A percentile compares a stretch with the other conserved stretches of the same genome.
Conservation (phyloP, 2,797 vertebrate genomes). For the Emys orbicularis region DNA sequence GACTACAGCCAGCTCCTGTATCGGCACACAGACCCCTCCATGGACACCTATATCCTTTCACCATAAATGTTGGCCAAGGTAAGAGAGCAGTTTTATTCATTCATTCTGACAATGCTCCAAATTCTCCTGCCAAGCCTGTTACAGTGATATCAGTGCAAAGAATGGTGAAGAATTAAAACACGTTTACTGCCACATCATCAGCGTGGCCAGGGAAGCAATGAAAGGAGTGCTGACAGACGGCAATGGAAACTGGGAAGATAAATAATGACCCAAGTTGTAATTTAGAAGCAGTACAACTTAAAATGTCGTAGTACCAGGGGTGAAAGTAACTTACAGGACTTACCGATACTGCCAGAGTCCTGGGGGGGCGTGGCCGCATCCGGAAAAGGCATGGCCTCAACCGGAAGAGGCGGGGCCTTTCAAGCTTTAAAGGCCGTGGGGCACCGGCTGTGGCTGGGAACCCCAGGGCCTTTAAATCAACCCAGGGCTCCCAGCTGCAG, state of each 20-base stretch:
- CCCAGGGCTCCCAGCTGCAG: too few relatives aligned
- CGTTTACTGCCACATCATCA: neutral
- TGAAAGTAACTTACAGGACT: too few relatives aligned
- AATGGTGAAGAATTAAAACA: neutral
- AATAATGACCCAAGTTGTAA: neutral
- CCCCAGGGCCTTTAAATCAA: too few relatives aligned
- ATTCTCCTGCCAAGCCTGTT: neutral
- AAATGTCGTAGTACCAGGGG: neutral
- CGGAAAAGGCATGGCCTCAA: too few relatives aligned
- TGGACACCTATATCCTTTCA: neutral
- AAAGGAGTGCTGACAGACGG: neutral
- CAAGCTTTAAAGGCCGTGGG: too few relatives aligned
- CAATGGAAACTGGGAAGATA: neutral
- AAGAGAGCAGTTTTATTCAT: neutral
- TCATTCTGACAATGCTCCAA: neutral
- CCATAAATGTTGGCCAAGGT: neutral
- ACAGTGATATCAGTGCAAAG: neutral
- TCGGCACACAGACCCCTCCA: neutral
- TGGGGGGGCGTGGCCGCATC: too few relatives aligned
- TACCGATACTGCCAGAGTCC: too few relatives aligned
- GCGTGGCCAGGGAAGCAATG: neutral
- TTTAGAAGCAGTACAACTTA: neutral
- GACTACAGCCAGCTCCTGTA: neutral
- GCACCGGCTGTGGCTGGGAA: too few relatives aligned
- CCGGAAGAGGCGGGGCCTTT: too few relatives aligned